Conservation (phyloP, 2,888 invertebrate genomes). For the Synanthedon formicaeformis region DNA sequence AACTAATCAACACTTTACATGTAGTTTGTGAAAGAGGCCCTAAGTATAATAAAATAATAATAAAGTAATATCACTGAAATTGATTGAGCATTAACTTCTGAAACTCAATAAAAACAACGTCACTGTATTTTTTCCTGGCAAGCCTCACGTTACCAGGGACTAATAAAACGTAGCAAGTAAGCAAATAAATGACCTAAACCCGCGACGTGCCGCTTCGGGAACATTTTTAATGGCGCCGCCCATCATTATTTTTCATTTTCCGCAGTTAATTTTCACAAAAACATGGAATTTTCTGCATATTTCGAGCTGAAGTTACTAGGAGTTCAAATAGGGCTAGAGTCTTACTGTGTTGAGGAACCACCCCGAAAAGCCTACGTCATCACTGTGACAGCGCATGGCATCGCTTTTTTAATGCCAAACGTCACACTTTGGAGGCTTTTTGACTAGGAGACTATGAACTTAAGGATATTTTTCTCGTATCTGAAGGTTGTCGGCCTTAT, state of each 20-base stretch:
- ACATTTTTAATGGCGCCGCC: no score
- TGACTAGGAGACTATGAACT: slow-evolving; percentile 25
- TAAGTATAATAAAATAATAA: no score
- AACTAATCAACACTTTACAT: no score
- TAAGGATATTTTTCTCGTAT: not conserved
- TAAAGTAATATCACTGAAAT: no score
- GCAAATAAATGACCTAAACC: no score
- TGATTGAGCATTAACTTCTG: no score
- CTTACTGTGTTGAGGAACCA: not conserved
- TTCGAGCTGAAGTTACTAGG: slow-evolving; percentile 39
- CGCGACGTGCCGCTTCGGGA: no score
- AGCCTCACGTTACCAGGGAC: slow-evolving; percentile 3
- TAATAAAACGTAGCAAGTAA: not conserved
- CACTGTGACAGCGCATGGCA: slow-evolving; percentile 2
- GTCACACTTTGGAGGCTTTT: slow-evolving; percentile 29
- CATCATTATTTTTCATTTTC: slow-evolving; percentile 15
- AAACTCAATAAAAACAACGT: no score
- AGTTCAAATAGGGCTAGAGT: slow-evolving; percentile 17
- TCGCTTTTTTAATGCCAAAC: slow-evolving; percentile 15
- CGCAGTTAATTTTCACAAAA: slow-evolving; percentile 36
- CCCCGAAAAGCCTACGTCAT: not conserved
- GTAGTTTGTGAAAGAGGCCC: no score
- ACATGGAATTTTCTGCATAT: slow-evolving; percentile 63
- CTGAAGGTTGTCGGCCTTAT: no score
- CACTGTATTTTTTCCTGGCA: slow-evolving; percentile 1